phyloP scores from a whole-genome alignment of 2,888 invertebrate species.

The Tribolium freemani region DNA sequence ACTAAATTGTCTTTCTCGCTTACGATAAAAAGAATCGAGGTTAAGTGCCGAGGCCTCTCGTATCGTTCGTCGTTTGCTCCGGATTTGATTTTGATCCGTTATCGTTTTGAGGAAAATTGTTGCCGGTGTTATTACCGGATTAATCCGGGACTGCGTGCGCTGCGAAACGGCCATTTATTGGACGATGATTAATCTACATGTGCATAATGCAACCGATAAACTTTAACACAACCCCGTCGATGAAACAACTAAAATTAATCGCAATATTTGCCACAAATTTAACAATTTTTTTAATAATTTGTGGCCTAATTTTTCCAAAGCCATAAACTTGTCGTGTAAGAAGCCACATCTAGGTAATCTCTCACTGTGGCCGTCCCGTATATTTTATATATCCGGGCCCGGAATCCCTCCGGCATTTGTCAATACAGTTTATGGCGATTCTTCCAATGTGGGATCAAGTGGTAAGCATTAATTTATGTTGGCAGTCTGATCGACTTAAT shows the following conservation, averaged over 20 bases:
- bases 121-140: constrained; percentile 47
- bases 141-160: constrained; percentile 46
- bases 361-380: constrained; percentile 43
- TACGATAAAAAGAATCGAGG: constrained; percentile 36
- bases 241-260: no score
- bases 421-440: constrained; percentile 57
- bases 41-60: constrained; percentile 22
- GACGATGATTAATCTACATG: no score
- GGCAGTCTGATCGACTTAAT: constrained; percentile 31
- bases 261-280: no score
- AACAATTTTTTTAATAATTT: no score
- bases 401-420: constrained; percentile 55
- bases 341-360: constrained; percentile 38
- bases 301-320: neutral
- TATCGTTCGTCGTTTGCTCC: constrained; percentile 24
- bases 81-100: constrained; percentile 32
- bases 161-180: neutral
- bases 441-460: constrained; percentile 52
- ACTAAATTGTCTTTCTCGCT: constrained; percentile 36
- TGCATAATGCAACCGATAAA: no score
- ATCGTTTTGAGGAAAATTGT: constrained; percentile 21
- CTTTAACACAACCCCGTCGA: no score
- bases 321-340: constrained; percentile 32
- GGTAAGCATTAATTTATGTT: constrained; percentile 47
- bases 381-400: constrained; percentile 52